Conservation (phyloP, 2,797 vertebrate species). For the Chloroceryle amazona region DNA sequence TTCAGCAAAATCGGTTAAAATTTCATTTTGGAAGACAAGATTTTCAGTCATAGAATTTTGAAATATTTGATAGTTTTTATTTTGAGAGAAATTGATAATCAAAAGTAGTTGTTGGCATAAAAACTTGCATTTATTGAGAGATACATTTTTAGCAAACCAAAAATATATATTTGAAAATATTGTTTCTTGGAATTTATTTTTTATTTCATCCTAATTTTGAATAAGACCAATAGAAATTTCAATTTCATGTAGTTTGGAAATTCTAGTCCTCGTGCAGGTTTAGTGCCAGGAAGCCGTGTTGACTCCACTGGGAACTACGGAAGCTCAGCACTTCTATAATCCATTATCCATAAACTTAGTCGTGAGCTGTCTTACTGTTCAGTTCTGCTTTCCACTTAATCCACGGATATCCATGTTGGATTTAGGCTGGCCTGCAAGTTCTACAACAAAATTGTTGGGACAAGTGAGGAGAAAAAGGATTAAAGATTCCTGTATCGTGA, state of each 20-base stretch:
- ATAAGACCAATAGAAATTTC: background rate
- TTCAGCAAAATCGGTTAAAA: background rate
- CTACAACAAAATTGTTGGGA: background rate
- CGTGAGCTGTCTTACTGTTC: constrained; percentile 1
- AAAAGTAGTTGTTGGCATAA: background rate
- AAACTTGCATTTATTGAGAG: constrained; percentile 39
- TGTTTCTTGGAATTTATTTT: background rate
- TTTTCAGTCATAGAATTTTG: background rate
- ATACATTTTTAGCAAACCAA: background rate
- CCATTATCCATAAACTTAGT: constrained; percentile 44
- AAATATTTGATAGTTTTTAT: background rate
- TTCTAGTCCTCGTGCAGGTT: background rate
- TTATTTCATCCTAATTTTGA: background rate
- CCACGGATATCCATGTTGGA: background rate
- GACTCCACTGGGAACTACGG: background rate
- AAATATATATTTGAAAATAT: background rate
- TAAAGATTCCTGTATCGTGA: background rate
- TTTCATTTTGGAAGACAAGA: background rate
- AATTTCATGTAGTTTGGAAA: background rate
- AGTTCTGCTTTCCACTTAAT: background rate
- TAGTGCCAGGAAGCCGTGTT: background rate
- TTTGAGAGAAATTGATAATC: background rate
- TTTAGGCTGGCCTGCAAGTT: constrained; percentile 28
- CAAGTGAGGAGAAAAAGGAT: background rate
- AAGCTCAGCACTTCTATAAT: constrained; percentile 57